Conservation (phyloP, 2,113 vertebrate genomes). For the Cephalopterus ornatus region DNA sequence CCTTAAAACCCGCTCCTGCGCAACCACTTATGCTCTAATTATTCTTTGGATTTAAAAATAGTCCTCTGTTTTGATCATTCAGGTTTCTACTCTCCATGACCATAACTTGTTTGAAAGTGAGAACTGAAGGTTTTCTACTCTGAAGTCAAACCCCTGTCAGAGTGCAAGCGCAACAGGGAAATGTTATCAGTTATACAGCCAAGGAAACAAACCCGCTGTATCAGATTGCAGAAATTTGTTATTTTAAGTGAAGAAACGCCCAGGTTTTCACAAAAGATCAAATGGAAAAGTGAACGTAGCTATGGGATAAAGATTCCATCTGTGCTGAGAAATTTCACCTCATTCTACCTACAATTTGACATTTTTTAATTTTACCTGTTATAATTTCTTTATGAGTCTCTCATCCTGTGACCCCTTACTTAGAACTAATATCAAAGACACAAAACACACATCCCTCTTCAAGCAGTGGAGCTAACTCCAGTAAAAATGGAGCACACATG, state of each 20-base stretch:
- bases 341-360: not conserved
- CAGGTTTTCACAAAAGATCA: not conserved
- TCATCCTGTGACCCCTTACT: not conserved
- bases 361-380: not conserved
- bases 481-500: not conserved
- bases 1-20: not conserved
- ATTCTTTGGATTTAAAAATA: not conserved
- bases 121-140: not conserved
- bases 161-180: not conserved
- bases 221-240: not conserved
- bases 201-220: not conserved
- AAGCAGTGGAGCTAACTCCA: not conserved
- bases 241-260: not conserved
- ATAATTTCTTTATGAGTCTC: not conserved
- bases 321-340: fast-evolving
- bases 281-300: not conserved
- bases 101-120: not conserved
- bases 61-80: not conserved
- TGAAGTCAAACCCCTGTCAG: not conserved
- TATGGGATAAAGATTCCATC: not conserved
- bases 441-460: not conserved
- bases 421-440: not conserved
- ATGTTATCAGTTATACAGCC: not conserved
- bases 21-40: not conserved
- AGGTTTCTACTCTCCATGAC: not conserved